Conservation (phyloP, 2,888 invertebrate genomes). For the Xylota sylvarum region DNA sequence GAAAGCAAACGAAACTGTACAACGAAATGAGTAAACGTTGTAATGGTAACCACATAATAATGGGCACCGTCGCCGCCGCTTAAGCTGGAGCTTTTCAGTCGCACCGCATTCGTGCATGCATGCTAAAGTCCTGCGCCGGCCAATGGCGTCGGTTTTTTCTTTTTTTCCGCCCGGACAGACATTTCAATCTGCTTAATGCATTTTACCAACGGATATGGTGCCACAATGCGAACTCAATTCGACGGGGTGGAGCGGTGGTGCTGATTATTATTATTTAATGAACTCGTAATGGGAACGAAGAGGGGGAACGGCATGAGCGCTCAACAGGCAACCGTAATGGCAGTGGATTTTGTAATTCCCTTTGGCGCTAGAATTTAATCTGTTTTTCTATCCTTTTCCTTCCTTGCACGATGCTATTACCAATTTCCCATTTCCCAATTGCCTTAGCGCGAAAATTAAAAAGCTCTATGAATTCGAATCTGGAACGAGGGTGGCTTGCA, state of each 20-base stretch:
- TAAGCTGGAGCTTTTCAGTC: constrained; percentile 38
- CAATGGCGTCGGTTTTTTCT: constrained; percentile 13
- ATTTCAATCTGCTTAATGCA: constrained; percentile 77
- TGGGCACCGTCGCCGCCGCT: constrained; percentile 39
- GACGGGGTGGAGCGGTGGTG: constrained; percentile 18
- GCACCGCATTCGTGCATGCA: constrained; percentile 51
- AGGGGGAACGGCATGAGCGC: background rate
- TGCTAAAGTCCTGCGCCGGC: constrained; percentile 32
- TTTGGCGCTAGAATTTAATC: constrained; percentile 72
- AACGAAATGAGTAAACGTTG: constrained; percentile 59
- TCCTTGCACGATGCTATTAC: constrained; percentile 37
- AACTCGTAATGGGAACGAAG: constrained; percentile 51
- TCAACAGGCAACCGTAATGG: constrained; percentile 64
- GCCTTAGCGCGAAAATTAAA: constrained; percentile 66
- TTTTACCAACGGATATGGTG: constrained; percentile 54
- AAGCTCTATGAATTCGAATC: constrained; percentile 36
- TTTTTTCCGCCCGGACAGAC: constrained; percentile 63
- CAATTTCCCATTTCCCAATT: constrained; percentile 62
- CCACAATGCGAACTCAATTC: constrained; percentile 33
- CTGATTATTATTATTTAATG: constrained; percentile 75
- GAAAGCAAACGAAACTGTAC: background rate
- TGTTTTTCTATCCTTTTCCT: constrained; percentile 41
- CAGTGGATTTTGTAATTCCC: constrained; percentile 71
- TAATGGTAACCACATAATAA: constrained; percentile 66
- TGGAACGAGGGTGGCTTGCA: constrained; percentile 14